A percentile compares a stretch with the other conserved stretches of the same genome.
phyloP scores from a whole-genome alignment of 2,113 vertebrate genomes.

The Eretmochelys imbricata region DNA sequence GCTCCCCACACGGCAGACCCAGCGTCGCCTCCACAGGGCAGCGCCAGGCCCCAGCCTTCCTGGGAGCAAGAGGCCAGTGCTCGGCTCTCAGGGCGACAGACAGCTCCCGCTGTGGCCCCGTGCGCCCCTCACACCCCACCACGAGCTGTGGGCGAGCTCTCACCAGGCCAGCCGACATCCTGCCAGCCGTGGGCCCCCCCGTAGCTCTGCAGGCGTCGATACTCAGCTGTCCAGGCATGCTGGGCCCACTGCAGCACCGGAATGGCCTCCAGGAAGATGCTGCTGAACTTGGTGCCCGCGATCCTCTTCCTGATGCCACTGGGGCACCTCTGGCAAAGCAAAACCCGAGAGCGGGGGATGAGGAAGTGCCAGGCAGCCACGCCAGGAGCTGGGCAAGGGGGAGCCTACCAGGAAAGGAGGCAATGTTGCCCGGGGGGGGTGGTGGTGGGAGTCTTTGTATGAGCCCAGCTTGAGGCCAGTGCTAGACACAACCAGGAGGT shows the following conservation, averaged over 20 bases:
- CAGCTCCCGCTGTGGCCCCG: background rate
- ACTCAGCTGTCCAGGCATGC: constrained; percentile 61
- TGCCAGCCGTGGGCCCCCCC: constrained; percentile 80
- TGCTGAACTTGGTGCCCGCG: background rate
- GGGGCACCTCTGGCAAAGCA: constrained; percentile 70
- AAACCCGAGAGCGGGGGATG: accelerated
- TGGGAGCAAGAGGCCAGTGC: too few species aligned
- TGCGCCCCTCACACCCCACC: background rate
- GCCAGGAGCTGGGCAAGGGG: accelerated
- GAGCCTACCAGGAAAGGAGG: background rate
- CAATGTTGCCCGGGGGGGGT: too few species aligned
- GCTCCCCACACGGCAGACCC: background rate
- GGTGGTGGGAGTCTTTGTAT: background rate
- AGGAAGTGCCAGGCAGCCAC: background rate
- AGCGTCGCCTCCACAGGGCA: background rate
- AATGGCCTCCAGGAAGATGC: constrained; percentile 57
- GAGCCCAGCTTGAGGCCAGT: background rate
- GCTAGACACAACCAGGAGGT: background rate
- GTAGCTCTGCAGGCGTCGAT: constrained; percentile 75
- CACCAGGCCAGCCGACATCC: constrained; percentile 66
- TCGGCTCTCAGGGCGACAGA: too few species aligned
- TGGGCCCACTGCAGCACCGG: constrained; percentile 81
- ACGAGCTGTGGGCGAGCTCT: background rate
- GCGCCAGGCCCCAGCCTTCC: background rate
- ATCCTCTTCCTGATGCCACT: constrained; percentile 58